Conservation (phyloP, 2,888 invertebrate genomes). For the Pyrrhosoma nymphula region DNA sequence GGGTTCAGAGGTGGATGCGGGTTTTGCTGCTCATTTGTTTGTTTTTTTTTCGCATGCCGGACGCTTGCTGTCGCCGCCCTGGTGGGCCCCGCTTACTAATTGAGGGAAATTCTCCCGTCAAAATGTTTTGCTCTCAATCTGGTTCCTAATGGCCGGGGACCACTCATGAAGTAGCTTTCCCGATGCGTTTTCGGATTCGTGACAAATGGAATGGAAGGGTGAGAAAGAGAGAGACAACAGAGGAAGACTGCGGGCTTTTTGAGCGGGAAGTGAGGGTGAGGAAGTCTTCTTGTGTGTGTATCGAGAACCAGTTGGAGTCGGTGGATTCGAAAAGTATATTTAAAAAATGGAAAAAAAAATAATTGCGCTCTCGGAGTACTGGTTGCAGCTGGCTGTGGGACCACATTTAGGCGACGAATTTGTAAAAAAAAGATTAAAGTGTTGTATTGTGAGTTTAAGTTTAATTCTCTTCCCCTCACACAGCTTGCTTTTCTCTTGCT, state of each 20-base stretch:
- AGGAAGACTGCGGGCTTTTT: background rate
- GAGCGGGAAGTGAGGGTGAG: background rate
- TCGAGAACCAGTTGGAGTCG: constrained; percentile 27
- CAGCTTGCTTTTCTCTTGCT: background rate
- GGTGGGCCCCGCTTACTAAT: background rate
- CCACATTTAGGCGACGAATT: constrained; percentile 59
- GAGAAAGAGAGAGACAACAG: background rate
- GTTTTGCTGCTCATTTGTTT: background rate
- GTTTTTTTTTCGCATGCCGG: background rate
- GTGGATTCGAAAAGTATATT: background rate
- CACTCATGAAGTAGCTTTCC: background rate
- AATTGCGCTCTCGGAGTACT: constrained; percentile 50
- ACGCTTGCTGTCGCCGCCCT: background rate
- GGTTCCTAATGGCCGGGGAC: background rate
- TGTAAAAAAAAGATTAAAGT: constrained; percentile 43
- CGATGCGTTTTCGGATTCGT: background rate
- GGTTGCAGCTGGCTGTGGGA: constrained; percentile 67
- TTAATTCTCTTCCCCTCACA: constrained; percentile 11
- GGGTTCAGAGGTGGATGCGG: background rate
- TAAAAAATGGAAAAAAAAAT: background rate
- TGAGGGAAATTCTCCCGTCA: background rate
- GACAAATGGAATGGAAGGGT: background rate
- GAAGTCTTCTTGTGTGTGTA: background rate
- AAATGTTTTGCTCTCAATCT: background rate
- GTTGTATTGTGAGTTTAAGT: background rate